Evolutionary conservation across 2,113 vertebrate species (phyloP), one percentile per base, ranked within the genome.

Genomic region (Oophaga pumilio): DNA sequence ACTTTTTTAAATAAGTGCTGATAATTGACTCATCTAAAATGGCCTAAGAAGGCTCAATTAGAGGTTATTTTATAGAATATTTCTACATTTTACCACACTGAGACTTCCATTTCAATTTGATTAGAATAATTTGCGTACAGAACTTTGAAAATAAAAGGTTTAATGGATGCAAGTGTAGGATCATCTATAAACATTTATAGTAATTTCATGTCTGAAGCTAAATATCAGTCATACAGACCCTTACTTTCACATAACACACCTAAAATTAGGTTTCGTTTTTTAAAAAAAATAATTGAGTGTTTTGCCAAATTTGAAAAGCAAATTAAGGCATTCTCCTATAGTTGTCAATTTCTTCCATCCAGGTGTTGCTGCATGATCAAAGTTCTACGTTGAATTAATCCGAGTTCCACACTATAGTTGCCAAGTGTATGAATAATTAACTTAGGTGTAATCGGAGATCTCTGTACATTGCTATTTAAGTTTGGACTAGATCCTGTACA

Each of bases 321-420:
- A 57, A 20, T 22, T 84, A 71, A 73, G 71, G 57, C 82, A 73
- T 24, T 84, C 26, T 68, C 49, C 24, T 49, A 71, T n/a, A 84
- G 43, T 28, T 71, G 26, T 73, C 68, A 73, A 22, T 71, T 83
- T 68, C 60, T 60, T 85, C 18, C 15, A 43, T 60, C 53, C 68
- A 85, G 83, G 83, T 74, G 69, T 85, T 24, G 59, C 57, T 81
- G 33, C 33, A 74, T 43, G 53, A 73, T 74, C 83, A 74, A 85
- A 85, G 69, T n/a, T 26, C 14, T 76, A 20, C 49, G 24, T 24
- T 22, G 56, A 26, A 85, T 74, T 85, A 85, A 20, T 74, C 69
- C 60, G 69, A 50, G 56, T 84, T 50, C 66, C 66, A 43, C 60
- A 82, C 50, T 12, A 17, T 84, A 22, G 20, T 69, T 84, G 64